Evolutionary conservation across 2,113 vertebrate genomes (phyloP).

Genomic region (Antechinus flavipes): DNA sequence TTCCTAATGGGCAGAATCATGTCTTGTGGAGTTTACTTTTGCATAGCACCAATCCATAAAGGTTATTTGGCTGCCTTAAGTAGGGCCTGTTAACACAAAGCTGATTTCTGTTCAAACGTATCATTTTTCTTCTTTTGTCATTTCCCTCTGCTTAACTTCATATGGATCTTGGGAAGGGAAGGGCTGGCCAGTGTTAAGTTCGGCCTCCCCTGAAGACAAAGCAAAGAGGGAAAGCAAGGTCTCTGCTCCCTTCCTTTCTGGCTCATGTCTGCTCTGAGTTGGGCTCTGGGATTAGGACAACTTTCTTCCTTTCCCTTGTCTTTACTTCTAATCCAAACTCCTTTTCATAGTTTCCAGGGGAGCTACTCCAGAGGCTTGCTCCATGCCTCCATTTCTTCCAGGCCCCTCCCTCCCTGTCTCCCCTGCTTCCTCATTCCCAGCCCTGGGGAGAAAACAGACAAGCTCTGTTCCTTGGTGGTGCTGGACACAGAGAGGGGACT

Average conservation of each 20-base stretch:
- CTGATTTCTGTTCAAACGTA: not conserved
- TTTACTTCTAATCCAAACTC: not conserved
- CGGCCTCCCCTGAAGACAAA: not conserved
- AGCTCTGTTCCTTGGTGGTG: constrained; percentile 65
- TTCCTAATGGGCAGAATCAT: not conserved
- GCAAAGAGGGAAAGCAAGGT: not conserved
- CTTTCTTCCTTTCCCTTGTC: not conserved
- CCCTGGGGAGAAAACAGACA: constrained; percentile 69
- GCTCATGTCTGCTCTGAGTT: not conserved
- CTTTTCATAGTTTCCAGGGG: not conserved
- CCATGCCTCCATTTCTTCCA: not conserved
- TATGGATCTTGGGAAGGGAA: not conserved
- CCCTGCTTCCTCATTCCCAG: constrained; percentile 25
- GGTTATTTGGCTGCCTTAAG: not conserved
- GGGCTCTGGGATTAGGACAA: not conserved
- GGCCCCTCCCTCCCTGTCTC: not conserved
- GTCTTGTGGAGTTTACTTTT: not conserved
- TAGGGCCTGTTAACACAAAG: not conserved
- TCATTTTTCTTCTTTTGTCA: not conserved
- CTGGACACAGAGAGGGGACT: not conserved
- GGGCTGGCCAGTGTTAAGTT: not conserved
- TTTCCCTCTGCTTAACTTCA: not conserved
- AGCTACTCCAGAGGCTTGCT: not conserved
- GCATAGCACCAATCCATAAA: rapidly evolving
- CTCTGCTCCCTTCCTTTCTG: not conserved